phyloP scores from a whole-genome alignment of 2,113 vertebrate species.

The Oryzias curvinotus region DNA sequence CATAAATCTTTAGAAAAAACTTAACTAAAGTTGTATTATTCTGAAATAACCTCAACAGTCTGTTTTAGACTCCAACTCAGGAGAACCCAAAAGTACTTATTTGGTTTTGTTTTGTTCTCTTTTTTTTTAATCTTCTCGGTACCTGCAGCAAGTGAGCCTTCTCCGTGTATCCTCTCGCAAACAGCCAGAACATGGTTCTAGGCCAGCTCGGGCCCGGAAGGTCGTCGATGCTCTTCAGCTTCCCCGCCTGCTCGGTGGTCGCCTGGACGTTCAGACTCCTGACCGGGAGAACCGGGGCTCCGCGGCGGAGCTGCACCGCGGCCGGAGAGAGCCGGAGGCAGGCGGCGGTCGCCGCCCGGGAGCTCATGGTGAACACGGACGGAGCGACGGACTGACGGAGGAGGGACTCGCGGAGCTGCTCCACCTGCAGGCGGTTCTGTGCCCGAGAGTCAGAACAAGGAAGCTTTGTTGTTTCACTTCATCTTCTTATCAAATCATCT shows the following conservation, averaged over 20 bases:
- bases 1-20: too few relatives aligned
- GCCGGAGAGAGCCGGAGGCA: background rate
- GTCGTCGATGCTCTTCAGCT: conserved; percentile 68
- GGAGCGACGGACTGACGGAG: background rate
- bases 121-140: background rate
- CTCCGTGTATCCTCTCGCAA: conserved; percentile 72
- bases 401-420: background rate
- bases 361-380: conserved; percentile 9
- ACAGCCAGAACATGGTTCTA: conserved; percentile 72
- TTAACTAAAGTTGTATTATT: too few relatives aligned
- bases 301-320: background rate
- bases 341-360: background rate
- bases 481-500: too few relatives aligned
- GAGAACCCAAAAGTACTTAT: too few relatives aligned
- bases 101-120: too few relatives aligned
- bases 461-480: too few relatives aligned
- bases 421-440: too few relatives aligned
- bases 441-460: too few relatives aligned
- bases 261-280: conserved; percentile 39
- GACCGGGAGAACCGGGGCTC: rapidly evolving
- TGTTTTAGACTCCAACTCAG: too few relatives aligned
- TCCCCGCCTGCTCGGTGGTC: background rate
- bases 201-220: conserved; percentile 70
- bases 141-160: conserved; percentile 78
- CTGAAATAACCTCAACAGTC: too few relatives aligned